phyloP scores from a whole-genome alignment of 2,888 invertebrate genomes.

The Drosophila picticornis region DNA sequence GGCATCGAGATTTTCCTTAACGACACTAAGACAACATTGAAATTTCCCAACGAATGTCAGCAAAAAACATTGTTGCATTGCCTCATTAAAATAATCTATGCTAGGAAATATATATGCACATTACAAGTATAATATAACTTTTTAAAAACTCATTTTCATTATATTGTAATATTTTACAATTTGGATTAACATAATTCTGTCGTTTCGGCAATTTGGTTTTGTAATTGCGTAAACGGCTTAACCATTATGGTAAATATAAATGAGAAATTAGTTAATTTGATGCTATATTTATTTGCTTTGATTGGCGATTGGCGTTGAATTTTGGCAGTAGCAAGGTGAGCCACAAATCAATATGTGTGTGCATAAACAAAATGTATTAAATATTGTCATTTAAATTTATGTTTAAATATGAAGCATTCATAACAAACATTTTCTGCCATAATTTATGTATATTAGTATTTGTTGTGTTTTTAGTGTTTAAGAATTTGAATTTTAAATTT shows the following conservation, averaged over 20 bases:
- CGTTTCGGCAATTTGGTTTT: constrained; percentile 19
- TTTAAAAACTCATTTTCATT: not conserved
- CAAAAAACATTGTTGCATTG: not conserved
- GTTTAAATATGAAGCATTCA: constrained; percentile 28
- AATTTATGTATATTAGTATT: constrained; percentile 58
- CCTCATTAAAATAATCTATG: not conserved
- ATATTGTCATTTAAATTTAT: constrained; percentile 13
- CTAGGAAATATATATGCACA: not conserved
- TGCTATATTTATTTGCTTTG: constrained; percentile 31
- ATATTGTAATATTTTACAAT: constrained; percentile 7
- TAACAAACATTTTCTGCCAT: constrained; percentile 63
- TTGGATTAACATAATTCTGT: constrained; percentile 8
- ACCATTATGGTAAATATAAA: constrained; percentile 47
- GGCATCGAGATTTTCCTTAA: not conserved
- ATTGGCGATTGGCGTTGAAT: constrained; percentile 28
- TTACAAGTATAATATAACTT: not conserved
- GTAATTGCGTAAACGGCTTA: constrained; percentile 34
- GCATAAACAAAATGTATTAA: constrained; percentile 32
- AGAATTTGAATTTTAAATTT: constrained; percentile 25
- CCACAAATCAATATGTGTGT: constrained; percentile 50
- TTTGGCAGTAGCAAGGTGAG: constrained; percentile 27
- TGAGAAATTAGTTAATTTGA: constrained; percentile 64
- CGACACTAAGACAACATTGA: not conserved
- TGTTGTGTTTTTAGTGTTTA: constrained; percentile 12
- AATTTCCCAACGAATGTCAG: not conserved